Evolutionary conservation across 2,888 invertebrate genomes (phyloP).

Genomic region (Allygus modestus): DNA sequence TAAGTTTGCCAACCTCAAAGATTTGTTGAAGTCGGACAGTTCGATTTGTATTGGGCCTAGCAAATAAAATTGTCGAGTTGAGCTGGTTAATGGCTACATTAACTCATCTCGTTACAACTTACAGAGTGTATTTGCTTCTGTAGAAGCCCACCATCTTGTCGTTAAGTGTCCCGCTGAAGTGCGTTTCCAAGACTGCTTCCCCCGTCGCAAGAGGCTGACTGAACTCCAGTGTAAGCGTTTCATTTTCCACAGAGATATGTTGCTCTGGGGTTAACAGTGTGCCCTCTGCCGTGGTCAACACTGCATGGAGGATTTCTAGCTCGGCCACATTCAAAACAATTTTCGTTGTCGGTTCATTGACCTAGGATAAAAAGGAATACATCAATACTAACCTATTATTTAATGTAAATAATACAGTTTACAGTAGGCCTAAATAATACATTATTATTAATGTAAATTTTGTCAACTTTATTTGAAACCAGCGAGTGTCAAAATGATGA

Average conservation of each 20-base stretch:
- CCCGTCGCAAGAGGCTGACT: conserved; percentile 79
- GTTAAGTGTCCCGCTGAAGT: conserved; percentile 91
- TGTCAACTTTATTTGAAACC: too few relatives aligned
- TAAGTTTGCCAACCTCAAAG: too few relatives aligned
- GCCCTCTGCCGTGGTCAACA: conserved; percentile 67
- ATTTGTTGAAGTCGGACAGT: too few relatives aligned
- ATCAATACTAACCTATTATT: too few relatives aligned
- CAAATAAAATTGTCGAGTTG: too few relatives aligned
- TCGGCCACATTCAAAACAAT: conserved; percentile 89
- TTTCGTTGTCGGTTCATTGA: conserved; percentile 80
- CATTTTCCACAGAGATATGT: conserved; percentile 77
- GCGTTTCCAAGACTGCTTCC: conserved; percentile 79
- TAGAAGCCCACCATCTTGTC: conserved; percentile 98
- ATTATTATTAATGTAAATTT: too few relatives aligned
- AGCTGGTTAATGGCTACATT: too few relatives aligned
- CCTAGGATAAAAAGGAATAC: conserved; percentile 77
- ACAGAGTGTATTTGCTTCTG: conserved; percentile 86
- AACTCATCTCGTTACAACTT: conserved; percentile 16
- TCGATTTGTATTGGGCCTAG: too few relatives aligned
- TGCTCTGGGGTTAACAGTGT: conserved; percentile 72
- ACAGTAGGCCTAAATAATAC: conserved; percentile 50
- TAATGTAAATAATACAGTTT: too few relatives aligned
- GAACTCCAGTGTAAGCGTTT: conserved; percentile 84
- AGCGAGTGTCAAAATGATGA: too few relatives aligned
- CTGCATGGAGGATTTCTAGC: conserved; percentile 81